Base-by-base conservation (phyloP, 1,140 invertebrate genomes). In the Drosophila ambigua region DNA sequence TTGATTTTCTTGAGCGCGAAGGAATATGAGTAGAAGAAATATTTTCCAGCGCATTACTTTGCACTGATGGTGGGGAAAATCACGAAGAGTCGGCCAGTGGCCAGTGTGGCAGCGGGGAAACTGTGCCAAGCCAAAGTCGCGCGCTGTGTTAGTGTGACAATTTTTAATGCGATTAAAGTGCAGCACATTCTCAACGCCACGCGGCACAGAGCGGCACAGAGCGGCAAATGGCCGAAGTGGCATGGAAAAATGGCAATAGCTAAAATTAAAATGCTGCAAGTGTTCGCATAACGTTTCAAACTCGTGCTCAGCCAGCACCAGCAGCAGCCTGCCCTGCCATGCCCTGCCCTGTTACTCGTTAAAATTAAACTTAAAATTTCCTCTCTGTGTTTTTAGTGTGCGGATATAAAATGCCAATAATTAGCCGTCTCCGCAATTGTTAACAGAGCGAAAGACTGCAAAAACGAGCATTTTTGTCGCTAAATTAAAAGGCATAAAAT, bases 131-230 rank as follows among this genome's bases (percentile, higher is more conserved):
- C 64, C 63, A 71, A 55, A 57, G 2, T 16, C 1, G 48, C 20
- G 23, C 7, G 54, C 23, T 78, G 74, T 83, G 79, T 60, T 77
- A 80, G 77, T 80, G 84, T 80, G 66, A 75, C 84, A 77, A 64
- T 80, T 80, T 83, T 80, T 88, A 88, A 88, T 88, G 84, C 84
- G 84, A 88, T 88, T 88, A 88, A 89, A 89, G 84, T 84, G 77
- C 84, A 80, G 69, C 84, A 88, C 84, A 88, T 73, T 80, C 84
- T 84, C 53, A 26, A 69, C 44, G 66, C 53, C 44, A 39, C 35
- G 35, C 35, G 11, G 4, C 35, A 13, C 11, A 13, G 11, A 39
- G 35, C 1, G 48, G 46, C 55, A 20, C 20, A 20, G 51, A 24
- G 23, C 23, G 23, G 52, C 68, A 58, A 61, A 73, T 44, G 67